These are phyloP conservation scores for Aspiorhynchus laticeps DNA, from an alignment of 2,113 vertebrate genomes.

Conservation along the genomic window DNA sequence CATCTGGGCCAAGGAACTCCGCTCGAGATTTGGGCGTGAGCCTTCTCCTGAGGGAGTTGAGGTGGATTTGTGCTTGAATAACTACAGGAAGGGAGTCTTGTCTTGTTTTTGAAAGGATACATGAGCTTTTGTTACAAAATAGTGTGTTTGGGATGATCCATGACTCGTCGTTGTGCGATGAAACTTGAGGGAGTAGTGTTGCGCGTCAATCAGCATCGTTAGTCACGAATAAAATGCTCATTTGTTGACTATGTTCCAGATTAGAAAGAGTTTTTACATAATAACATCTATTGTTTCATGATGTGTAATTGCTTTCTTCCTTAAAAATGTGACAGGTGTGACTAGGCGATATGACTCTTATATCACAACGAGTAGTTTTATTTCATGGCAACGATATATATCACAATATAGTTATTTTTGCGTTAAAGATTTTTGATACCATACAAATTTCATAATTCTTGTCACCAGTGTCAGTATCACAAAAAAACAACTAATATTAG, in stretches of 20 bases:
- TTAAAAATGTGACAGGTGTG: neutral
- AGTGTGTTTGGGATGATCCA: slow-evolving; percentile 1
- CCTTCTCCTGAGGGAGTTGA: slow-evolving; percentile 14
- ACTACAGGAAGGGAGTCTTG: slow-evolving; percentile 27
- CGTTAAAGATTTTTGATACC: too few species aligned
- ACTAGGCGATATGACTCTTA: too few species aligned
- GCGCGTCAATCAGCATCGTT: neutral
- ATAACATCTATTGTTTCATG: neutral
- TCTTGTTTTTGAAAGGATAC: slow-evolving; percentile 33
- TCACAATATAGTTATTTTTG: too few species aligned
- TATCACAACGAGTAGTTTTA: too few species aligned
- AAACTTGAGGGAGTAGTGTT: neutral
- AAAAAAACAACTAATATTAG: too few species aligned
- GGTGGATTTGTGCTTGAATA: slow-evolving; percentile 25
- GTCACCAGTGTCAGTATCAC: too few species aligned
- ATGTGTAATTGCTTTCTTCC: neutral
- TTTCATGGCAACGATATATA: too few species aligned
- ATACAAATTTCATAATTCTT: too few species aligned
- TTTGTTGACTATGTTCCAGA: neutral
- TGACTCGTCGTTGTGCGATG: neutral
- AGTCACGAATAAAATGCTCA: neutral
- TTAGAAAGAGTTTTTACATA: neutral
- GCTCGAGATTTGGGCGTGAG: slow-evolving; percentile 8
- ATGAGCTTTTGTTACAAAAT: slow-evolving; percentile 14
- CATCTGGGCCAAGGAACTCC: slow-evolving; percentile 23